Base-by-base conservation (phyloP, 1,140 invertebrate genomes). In the Cyphomyrmex costatus region DNA sequence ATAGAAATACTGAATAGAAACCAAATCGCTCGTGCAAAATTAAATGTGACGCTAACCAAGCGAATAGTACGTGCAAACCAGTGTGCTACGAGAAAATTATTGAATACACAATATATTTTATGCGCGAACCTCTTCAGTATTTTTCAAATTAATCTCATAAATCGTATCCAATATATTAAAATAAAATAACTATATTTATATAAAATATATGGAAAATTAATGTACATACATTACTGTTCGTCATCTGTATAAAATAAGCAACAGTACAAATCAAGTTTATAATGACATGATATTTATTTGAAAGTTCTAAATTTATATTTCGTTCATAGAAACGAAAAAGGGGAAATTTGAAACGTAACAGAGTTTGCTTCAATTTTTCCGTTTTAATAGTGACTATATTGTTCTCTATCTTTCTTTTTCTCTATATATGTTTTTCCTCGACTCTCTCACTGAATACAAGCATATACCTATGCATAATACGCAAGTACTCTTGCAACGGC, bases 1-100 rank as follows among this genome's bases (percentile, higher is more conserved):
- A 82, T 82, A 42, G 65, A 58, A 30, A 82, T 19, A 66, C 65
- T 73, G 53, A 83, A 82, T 82, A 46, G 66, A 33, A 19, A 73
- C 24, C 16, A 33, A 73, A 83, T 83, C 27, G n/a, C 16, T 46
- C 53, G 66, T 24, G 66, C 24, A 74, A 60, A 74, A 74, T 74
- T 83, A 83, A 74, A 24, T 49, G 21, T 58, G 53, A 14, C 24
- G 7, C 53, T 46, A 60, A 83, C 12, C 16, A 12, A 21, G 10
- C 14, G 49, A 16, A 71, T 58, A 58, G 12, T 46, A 73, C 6
- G 6, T n/a, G 16, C 33, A n/a, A 42, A 27, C 2, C 16, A 24
- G 8, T 7, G 8, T 7, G 36, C 8, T 16, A 16, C 24, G 46
- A 12, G 12, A 53, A 80, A 53, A 68, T 70, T 24, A 36, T 19